Evolutionary conservation across 1,140 invertebrate genomes (phyloP), one percentile per base, ranked within the genome.

Genomic region (Monochamus saltuarius): DNA sequence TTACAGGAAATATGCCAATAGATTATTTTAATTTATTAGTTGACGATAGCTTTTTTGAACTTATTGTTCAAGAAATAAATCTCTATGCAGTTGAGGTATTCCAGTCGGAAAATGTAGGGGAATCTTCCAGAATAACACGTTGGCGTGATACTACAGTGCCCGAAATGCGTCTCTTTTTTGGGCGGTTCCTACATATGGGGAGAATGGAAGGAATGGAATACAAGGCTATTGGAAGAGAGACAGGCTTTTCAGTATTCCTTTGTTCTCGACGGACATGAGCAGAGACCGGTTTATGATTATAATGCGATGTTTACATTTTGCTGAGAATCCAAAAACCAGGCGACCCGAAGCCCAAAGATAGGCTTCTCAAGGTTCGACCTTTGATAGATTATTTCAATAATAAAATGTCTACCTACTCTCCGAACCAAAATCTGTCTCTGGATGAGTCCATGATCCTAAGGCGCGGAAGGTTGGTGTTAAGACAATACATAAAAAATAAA

Each of bases 401-500:
- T n/a, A n/a, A n/a, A n/a, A n/a, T n/a, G n/a, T n/a, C n/a, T n/a
- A n/a, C n/a, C n/a, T n/a, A n/a, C n/a, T n/a, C n/a, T n/a, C n/a
- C n/a, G n/a, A n/a, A n/a, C n/a, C n/a, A n/a, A n/a, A n/a, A n/a
- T n/a, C n/a, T n/a, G n/a, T n/a, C n/a, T n/a, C n/a, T n/a, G n/a
- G n/a, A n/a, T n/a, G n/a, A n/a, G n/a, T n/a, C n/a, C n/a, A n/a
- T n/a, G n/a, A n/a, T n/a, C n/a, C n/a, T n/a, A n/a, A n/a, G n/a
- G n/a, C n/a, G n/a, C n/a, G n/a, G n/a, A n/a, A n/a, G n/a, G n/a
- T n/a, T n/a, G 11, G 14, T 17, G n/a, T 59, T 59, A 42, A 36
- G 61, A 9, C 46, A 62, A 40, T 62, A 49, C 37, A 50, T 51
- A 50, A 60, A 47, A 49, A 64, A 60, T 56, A 61, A 64, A 29